Evolutionary conservation across 1,140 invertebrate species (phyloP).

Genomic region (Lepidurus apus): DNA sequence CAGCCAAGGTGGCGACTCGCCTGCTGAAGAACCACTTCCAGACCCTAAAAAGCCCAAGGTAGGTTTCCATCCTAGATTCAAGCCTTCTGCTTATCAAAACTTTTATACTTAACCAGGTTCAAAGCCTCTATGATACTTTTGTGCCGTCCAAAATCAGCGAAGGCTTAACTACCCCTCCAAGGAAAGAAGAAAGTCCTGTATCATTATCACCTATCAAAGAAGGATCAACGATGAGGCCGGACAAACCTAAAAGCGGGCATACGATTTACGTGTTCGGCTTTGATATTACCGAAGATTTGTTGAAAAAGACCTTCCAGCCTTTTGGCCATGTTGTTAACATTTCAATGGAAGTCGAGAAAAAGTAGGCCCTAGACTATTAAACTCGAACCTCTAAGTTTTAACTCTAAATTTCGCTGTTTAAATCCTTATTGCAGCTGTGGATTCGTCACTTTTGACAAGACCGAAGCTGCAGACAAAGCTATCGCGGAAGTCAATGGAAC

Average conservation of each 20-base stretch:
- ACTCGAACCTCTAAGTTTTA: background rate
- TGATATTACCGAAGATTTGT: slow-evolving; percentile 73
- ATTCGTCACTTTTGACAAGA: slow-evolving; percentile 87
- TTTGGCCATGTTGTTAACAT: slow-evolving; percentile 79
- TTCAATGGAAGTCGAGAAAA: slow-evolving; percentile 82
- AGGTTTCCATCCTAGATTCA: background rate
- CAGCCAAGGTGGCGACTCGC: slow-evolving; percentile 51
- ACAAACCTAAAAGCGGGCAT: slow-evolving; percentile 69
- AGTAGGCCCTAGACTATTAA: slow-evolving; percentile 50
- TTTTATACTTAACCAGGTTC: slow-evolving; percentile 44
- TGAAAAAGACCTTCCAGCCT: slow-evolving; percentile 69
- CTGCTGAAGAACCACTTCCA: slow-evolving; percentile 53
- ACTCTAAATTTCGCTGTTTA: slow-evolving; percentile 38
- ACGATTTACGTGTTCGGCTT: slow-evolving; percentile 79
- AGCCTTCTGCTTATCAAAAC: background rate
- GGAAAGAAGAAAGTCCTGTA: slow-evolving; percentile 8
- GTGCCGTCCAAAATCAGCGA: slow-evolving; percentile 67
- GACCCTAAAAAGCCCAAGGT: slow-evolving; percentile 39
- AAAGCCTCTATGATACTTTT: slow-evolving; percentile 81
- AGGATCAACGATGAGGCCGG: slow-evolving; percentile 41
- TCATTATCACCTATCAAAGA: slow-evolving; percentile 11
- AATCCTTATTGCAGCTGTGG: slow-evolving; percentile 60
- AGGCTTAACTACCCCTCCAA: slow-evolving; percentile 40
- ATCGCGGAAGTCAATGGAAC: slow-evolving; percentile 79
- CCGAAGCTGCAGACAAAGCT: slow-evolving; percentile 76